Percentiles rank a stretch among this genome's conserved stretches.
Evolutionary conservation across 2,888 invertebrate species (phyloP).

Genomic region (Neocrepidodera transversa): DNA sequence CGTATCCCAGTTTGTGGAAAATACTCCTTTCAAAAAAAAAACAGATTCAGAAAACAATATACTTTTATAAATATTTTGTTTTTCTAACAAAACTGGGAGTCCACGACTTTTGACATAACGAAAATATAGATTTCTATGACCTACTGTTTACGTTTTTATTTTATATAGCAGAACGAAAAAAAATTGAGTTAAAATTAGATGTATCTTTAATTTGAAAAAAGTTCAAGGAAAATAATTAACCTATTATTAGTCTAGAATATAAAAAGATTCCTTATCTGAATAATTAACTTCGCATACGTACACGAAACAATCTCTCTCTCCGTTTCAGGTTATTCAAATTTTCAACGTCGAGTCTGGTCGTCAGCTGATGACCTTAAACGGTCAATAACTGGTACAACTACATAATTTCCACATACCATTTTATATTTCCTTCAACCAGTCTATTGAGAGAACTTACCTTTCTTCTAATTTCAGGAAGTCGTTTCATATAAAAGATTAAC

Average conservation of each 20-base stretch:
- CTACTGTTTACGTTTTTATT: no score
- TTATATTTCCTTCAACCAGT: conserved; percentile 7
- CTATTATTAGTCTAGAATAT: conserved; percentile 8
- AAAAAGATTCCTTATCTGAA: not conserved
- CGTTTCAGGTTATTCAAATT: conserved; percentile 18
- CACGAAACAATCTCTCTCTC: conserved; percentile 2
- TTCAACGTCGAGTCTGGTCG: conserved; percentile 11
- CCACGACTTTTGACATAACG: no score
- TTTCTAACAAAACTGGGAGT: no score
- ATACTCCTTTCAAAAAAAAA: no score
- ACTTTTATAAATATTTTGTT: no score
- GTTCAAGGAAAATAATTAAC: no score
- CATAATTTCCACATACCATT: conserved; percentile 16
- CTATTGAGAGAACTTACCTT: not conserved
- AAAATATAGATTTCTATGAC: no score
- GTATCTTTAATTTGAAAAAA: no score
- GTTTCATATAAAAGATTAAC: not conserved
- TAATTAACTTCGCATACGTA: conserved; percentile 7
- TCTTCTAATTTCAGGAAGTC: conserved; percentile 10
- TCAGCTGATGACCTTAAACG: conserved; percentile 17
- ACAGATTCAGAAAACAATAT: no score
- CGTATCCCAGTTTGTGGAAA: no score
- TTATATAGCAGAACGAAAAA: no score
- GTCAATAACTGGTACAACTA: conserved; percentile 18
- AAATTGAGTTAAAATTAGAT: no score